Evolutionary conservation across 1,140 invertebrate genomes (phyloP), one percentile per base, ranked within the genome.

Genomic region (Leptoteleia sp.): DNA sequence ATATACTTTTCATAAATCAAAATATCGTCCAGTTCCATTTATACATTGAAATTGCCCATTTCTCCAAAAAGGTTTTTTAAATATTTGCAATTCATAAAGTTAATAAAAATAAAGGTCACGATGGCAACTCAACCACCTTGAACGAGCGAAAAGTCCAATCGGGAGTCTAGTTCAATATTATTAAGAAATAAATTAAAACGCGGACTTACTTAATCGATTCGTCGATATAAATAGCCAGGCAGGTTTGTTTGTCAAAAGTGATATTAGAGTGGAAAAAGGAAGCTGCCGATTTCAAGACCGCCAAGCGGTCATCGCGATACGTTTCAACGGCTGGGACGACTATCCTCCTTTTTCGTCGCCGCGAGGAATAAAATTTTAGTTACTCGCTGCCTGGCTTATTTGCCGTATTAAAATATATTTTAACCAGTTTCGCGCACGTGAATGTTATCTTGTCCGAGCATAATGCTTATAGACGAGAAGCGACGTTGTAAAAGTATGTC

Each of bases 381-480:
- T 57, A 40, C 57, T 57, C 42, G 25, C 19, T 31, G 1, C 12
- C 45, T 37, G 27, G 22, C 33, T 45, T 55, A 37, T 52, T 40
- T 9, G 22, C 15, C 27, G 16, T n/a, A n/a, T 52, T 59, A 61
- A 43, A 27, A 43, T 33, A 70, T 55, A 54, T 61, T 75, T 52
- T 45, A 59, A 52, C 27, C 47, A 54, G 37, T n/a, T 65, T 52
- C 15, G 38, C 38, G 47, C 19, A 40, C 25, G 37, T 62, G 55
- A 76, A 68, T 76, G 55, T 76, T 76, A 76, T 70, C 73, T 76
- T 68, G 31, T 54, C 33, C 33, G 12, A 11, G 38, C 27, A 68
- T 64, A 76, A 76, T 67, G 35, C 64, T 48, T 62, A 55, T 25
- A 76, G 64, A 76, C 73, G 42, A 62, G 55, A 62, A 35, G 73